A percentile compares a stretch with the other conserved stretches of the same genome.
Evolutionary conservation across 2,797 vertebrate genomes (phyloP).

Genomic region (Malacoraja senta): DNA sequence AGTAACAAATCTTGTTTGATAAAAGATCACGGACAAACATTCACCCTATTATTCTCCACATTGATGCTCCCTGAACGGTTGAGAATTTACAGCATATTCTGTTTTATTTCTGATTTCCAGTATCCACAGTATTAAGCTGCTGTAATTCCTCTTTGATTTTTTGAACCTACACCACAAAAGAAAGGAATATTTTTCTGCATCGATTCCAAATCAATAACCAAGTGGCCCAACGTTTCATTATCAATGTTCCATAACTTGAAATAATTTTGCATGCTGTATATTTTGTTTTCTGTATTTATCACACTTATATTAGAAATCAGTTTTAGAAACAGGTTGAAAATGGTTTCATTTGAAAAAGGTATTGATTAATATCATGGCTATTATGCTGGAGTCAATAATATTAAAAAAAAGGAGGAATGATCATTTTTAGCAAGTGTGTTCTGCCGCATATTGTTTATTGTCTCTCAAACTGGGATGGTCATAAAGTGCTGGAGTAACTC

Average conservation of each 20-base stretch:
- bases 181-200: not conserved
- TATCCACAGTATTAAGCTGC: too few species aligned
- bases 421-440: not conserved
- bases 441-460: not conserved
- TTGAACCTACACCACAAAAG: not conserved
- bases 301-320: constrained; percentile 9
- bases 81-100: too few species aligned
- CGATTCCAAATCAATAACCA: not conserved
- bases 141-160: not conserved
- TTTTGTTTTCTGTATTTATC: not conserved
- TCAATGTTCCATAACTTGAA: not conserved
- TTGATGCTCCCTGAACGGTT: too few species aligned
- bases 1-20: not conserved
- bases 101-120: too few species aligned
- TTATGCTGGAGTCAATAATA: not conserved
- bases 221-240: not conserved
- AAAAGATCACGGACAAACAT: too few species aligned
- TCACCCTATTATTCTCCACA: too few species aligned
- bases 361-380: not conserved
- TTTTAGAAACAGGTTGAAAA: not conserved
- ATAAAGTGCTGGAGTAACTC: too few species aligned
- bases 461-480: not conserved
- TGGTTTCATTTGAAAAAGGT: not conserved
- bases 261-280: not conserved
- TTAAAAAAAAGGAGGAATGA: not conserved